Percentiles rank a stretch among this genome's conserved stretches.
phyloP scores from a whole-genome alignment of 1,140 invertebrate genomes.

The Brachionus sp. region DNA sequence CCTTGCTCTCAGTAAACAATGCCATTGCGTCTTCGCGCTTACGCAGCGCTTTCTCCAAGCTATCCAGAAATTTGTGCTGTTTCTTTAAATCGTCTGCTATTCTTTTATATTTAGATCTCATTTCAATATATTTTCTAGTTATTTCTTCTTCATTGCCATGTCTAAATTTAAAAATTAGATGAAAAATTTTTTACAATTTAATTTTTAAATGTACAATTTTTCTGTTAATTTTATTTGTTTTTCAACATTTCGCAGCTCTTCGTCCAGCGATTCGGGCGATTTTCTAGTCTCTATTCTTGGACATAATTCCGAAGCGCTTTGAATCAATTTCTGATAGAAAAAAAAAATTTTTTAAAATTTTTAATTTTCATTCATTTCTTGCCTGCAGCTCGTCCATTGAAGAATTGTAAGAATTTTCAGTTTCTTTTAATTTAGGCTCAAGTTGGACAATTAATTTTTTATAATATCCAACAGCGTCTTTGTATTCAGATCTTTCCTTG shows the following conservation, averaged over 20 bases:
- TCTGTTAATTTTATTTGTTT: constrained; percentile 53
- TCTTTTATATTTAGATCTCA: constrained; percentile 51
- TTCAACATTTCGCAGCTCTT: constrained; percentile 5
- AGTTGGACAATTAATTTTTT: constrained; percentile 2
- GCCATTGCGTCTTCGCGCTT: constrained; percentile 51
- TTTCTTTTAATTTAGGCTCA: constrained; percentile 48
- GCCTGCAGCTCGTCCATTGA: constrained; percentile 37
- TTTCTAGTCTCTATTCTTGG: constrained; percentile 52
- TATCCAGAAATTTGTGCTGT: constrained; percentile 47
- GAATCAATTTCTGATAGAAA: constrained; percentile 49
- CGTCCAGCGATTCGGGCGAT: constrained; percentile 50
- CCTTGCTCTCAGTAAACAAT: constrained; percentile 52
- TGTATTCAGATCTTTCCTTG: background rate
- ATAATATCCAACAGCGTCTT: constrained; percentile 33
- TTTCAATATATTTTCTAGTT: constrained; percentile 53
- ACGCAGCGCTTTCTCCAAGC: constrained; percentile 51
- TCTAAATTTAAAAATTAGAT: constrained; percentile 47
- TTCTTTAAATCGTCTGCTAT: constrained; percentile 54
- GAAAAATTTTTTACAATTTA: background rate
- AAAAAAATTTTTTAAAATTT: too few species aligned
- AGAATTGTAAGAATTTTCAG: constrained; percentile 40
- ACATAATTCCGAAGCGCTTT: constrained; percentile 51
- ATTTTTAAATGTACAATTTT: constrained; percentile 49
- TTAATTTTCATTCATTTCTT: too few species aligned
- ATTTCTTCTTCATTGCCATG: constrained; percentile 56